Conservation (phyloP, 2,797 vertebrate species). For the Amphiprion clarkii region DNA sequence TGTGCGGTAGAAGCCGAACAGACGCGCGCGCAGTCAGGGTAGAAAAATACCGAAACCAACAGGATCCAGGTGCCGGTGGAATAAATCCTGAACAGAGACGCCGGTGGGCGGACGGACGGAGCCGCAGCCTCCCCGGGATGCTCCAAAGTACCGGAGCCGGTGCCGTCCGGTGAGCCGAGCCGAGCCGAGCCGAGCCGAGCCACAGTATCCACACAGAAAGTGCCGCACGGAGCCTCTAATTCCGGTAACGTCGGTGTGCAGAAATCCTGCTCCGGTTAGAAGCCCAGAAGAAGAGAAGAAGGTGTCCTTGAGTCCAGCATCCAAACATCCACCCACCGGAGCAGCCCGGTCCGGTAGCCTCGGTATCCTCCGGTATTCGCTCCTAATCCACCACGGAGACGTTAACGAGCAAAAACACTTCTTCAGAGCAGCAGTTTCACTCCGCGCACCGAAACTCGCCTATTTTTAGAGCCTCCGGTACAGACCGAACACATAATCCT, state of each 20-base stretch:
- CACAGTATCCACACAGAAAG: too few species aligned
- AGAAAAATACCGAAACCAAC: neutral
- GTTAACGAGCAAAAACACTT: neutral
- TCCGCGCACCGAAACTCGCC: slow-evolving; percentile 20
- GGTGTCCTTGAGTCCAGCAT: slow-evolving; percentile 38
- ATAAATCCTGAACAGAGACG: slow-evolving; percentile 19
- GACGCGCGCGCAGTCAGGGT: slow-evolving; percentile 21
- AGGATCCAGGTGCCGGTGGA: slow-evolving; percentile 55
- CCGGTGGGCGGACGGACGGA: slow-evolving; percentile 11
- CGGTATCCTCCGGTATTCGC: slow-evolving; percentile 22
- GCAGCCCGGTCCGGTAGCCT: slow-evolving; percentile 6
- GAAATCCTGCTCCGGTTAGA: slow-evolving; percentile 4
- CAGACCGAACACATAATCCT: slow-evolving; percentile 26
- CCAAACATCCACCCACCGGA: too few species aligned
- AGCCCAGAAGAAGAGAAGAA: neutral
- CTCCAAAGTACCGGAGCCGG: slow-evolving; percentile 26
- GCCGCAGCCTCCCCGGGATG: neutral
- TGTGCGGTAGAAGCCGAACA: slow-evolving; percentile 1
- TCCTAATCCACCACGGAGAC: slow-evolving; percentile 16
- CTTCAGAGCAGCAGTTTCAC: too few species aligned
- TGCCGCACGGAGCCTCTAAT: neutral
- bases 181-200: too few species aligned
- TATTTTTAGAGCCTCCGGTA: slow-evolving; percentile 22
- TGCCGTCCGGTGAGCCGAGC: too few species aligned
- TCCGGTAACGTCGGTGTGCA: slow-evolving; percentile 5